Percentiles rank a stretch among this genome's conserved stretches.
phyloP scores from a whole-genome alignment of 1,140 invertebrate species.

The Papilio xuthus region DNA sequence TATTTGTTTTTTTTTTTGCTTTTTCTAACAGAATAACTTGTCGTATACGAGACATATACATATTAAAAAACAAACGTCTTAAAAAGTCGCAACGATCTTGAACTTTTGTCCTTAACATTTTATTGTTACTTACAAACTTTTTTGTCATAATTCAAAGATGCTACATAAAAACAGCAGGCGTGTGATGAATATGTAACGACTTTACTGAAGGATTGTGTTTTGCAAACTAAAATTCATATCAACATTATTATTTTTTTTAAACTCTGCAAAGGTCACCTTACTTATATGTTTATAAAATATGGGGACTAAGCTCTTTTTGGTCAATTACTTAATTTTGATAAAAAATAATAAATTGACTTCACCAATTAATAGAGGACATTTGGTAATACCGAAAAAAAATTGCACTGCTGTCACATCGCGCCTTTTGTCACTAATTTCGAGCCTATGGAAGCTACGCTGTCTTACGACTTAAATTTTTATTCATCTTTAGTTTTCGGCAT shows the following conservation, averaged over 20 bases:
- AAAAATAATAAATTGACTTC: no score
- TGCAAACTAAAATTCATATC: constrained; percentile 14
- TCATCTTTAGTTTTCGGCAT: background rate
- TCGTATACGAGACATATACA: no score
- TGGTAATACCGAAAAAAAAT: no score
- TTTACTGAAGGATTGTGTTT: background rate
- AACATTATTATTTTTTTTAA: background rate
- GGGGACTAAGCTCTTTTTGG: no score
- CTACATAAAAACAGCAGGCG: background rate
- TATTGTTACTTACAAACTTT: background rate
- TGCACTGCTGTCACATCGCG: no score
- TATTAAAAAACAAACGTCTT: no score
- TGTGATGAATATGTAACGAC: constrained; percentile 3
- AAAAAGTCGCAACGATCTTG: background rate
- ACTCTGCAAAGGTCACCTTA: background rate
- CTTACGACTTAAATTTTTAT: no score
- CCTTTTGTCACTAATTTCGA: no score
- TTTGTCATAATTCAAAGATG: constrained; percentile 7
- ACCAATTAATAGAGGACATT: no score
- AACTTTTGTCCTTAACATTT: constrained; percentile 14
- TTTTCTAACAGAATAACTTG: no score
- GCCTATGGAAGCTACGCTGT: background rate
- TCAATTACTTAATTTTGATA: no score
- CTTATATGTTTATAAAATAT: background rate
- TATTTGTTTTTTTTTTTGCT: no score